Conservation (phyloP, 2,113 vertebrate species). For the Oreochromis tanganicae region DNA sequence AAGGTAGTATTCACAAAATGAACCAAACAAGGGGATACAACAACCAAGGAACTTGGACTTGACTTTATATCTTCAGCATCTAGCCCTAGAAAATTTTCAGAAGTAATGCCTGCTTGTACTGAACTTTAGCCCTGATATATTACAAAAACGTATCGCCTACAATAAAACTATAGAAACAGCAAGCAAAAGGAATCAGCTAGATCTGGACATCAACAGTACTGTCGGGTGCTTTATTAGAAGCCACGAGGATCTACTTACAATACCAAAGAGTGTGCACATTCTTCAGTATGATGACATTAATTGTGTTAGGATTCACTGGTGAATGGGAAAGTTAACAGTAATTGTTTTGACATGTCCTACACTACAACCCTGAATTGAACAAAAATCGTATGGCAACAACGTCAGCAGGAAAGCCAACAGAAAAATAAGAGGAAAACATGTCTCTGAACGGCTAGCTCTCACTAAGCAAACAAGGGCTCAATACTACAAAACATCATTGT, state of each 20-base stretch:
- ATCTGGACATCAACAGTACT: not conserved
- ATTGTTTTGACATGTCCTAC: not conserved
- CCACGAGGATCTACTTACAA: conserved; percentile 1
- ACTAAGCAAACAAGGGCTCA: not conserved
- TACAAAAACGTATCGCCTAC: not conserved
- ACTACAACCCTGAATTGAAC: not conserved
- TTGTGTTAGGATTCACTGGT: not conserved
- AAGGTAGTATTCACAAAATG: not conserved
- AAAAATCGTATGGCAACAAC: not conserved
- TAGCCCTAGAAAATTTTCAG: not conserved
- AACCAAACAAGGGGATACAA: not conserved
- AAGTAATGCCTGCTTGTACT: not conserved
- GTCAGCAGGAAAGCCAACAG: not conserved
- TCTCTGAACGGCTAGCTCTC: not conserved
- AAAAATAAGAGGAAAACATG: not conserved
- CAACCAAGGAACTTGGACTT: not conserved
- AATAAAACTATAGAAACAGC: not conserved
- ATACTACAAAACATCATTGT: not conserved
- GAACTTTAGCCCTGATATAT: not conserved
- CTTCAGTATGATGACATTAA: not conserved
- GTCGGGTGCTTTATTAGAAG: not conserved
- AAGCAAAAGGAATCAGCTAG: not conserved
- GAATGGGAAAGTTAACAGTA: not conserved
- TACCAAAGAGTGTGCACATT: not conserved
- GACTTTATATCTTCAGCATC: not conserved